Base-by-base conservation (phyloP, 2,797 vertebrate genomes). In the Phylloscopus collybita region DNA sequence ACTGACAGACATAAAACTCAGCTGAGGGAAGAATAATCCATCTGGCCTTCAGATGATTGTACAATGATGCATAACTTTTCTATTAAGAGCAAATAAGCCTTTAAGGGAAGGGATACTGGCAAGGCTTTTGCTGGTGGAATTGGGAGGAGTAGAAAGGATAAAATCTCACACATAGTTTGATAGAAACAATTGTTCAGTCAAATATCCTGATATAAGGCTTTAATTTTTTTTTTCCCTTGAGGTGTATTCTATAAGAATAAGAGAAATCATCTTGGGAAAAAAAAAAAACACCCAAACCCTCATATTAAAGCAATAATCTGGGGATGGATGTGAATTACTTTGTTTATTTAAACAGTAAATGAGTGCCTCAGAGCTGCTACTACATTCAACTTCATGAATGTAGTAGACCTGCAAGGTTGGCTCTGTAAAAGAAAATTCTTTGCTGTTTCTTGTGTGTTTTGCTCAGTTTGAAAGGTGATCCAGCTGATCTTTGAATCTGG, bases 281-380 rank as follows among this genome's bases (percentile, higher is more conserved):
- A 34, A 67, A 67, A 32, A 36, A 42, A 0, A 0, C 1, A 34
- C 4, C 7, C 0, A 0, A 34, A 76, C 73, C 0, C 16, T 78
- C 21, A 9, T 40, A 23, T 72, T 69, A 49, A 84, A 71, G 21
- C 13, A 40, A 5, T 71, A 2, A 18, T 29, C 32, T 7, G 5
- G 38, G 49, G 34, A 25, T 12, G 16, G 11, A 11, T 54, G 4
- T 27, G 21, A 70, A 34, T 73, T 34, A 19, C 9, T 50, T 90
- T 47, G 40, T n/a, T 30, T 64, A n/a, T 14, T 13, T 53, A 29
- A 75, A 18, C 9, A 17, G 13, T 15, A 11, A 85, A 59, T 15
- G 14, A 38, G 8, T 27, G 11, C 7, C 40, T 70, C 44, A 29
- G 25, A 82, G 16, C 34, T 88, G 22, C 36, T 56, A 0, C 20